A percentile compares a stretch with the other conserved stretches of the same genome.
Evolutionary conservation across 2,797 vertebrate species (phyloP).

Genomic region (Phyllotis vaccarum): DNA sequence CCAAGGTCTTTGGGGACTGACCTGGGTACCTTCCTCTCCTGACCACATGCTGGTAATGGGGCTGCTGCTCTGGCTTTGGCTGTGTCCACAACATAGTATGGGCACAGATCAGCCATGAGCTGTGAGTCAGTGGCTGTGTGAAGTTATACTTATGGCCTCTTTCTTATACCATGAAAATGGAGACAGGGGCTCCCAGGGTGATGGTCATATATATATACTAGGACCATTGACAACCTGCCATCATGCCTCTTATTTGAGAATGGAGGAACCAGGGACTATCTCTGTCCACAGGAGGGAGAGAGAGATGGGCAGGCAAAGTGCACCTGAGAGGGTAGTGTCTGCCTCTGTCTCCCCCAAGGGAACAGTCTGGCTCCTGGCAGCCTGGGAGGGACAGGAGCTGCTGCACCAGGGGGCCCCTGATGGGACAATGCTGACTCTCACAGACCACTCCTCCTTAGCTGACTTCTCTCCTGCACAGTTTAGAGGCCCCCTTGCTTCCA

Average conservation of each 20-base stretch:
- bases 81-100: fast-evolving
- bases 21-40: neutral
- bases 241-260: conserved; percentile 21
- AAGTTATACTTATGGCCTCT: neutral
- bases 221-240: conserved; percentile 52
- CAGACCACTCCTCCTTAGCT: fast-evolving
- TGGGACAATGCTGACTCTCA: too few relatives aligned
- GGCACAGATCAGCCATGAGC: fast-evolving
- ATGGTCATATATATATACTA: neutral
- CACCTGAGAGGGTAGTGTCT: neutral
- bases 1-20: neutral
- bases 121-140: neutral
- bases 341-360: too few relatives aligned
- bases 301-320: fast-evolving
- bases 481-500: neutral
- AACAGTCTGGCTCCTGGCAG: neutral
- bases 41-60: too few relatives aligned
- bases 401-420: fast-evolving
- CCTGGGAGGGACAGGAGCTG: neutral
- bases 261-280: neutral
- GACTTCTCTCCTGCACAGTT: too few relatives aligned
- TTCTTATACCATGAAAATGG: neutral
- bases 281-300: neutral
- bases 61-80: neutral
- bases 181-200: too few relatives aligned